Base-by-base conservation (phyloP, 2,113 vertebrate species). In the Pelvicachromis taeniatus region DNA sequence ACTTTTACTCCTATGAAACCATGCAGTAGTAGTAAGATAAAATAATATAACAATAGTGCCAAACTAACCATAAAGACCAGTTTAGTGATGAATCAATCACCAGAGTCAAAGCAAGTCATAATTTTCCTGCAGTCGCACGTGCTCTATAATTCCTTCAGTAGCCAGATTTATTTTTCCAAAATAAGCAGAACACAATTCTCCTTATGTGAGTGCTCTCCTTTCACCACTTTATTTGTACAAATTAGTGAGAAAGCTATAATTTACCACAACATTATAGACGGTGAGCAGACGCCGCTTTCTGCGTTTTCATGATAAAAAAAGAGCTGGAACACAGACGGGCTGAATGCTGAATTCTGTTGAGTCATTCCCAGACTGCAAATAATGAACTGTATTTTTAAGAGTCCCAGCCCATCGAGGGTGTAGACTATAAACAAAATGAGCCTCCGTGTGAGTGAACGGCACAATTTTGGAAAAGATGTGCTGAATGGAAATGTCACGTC, bases 341-440 rank as follows among this genome's bases (percentile, higher is more conserved):
- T 53, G 63, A 80, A 83, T 78, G 45, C 70, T 1, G 11, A 73
- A 48, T 83, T 83, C 84, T 90, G 92, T 81, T 92, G 88, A 92
- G 89, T 92, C 90, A 91, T 78, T 93, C 83, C 88, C 93, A 87
- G 85, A 84, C 92, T 87, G 81, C 87, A 92, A 90, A 91, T 94
- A 93, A 92, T 89, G 88, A 93, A 86, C 68, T 86, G 87, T 91
- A 87, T 87, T 93, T 91, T 89, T 87, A 91, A 87, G 89, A 85
- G 78, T 84, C 87, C 84, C 90, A 89, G 70, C 90, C 87, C 87
- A 54, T 77, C 55, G 83, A 90, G 93, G 91, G 94, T 78, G 94
- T 78, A 86, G 85, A 83, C 92, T 63, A 52, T 89, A 93, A 93
- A 95, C 93, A 95, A 90, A 80, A 83, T 7, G 75, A 89, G 89